Base-by-base conservation (phyloP, 1,140 invertebrate species). In the Bicyclus anynana region DNA sequence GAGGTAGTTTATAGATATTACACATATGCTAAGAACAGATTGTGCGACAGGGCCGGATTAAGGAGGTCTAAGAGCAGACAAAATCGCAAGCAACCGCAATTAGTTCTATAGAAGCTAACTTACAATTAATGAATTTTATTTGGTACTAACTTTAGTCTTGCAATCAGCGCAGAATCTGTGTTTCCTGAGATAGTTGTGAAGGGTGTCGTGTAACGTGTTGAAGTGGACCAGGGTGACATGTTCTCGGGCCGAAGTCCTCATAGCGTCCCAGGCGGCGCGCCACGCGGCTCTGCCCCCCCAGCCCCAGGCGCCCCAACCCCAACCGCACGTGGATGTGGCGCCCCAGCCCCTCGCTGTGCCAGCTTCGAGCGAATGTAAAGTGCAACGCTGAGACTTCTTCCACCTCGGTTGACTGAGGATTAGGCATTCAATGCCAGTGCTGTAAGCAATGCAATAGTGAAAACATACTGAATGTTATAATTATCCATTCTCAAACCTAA, bases 161-260 rank as follows among this genome's bases (percentile, higher is more conserved):
- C 97, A 98, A 80, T 97, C 97, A 1, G 93, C 92, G 79, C 96
- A 98, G 89, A 98, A 98, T 73, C 96, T 93, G 82, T 98, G 96
- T 90, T 98, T 98, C 54, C 94, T 91, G 29, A 98, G 90, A 89
- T 98, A 98, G 58, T 93, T 95, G 69, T 97, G 95, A 3, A 98
- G 90, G 9, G 96, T 97, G 54, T 93, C 92, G 65, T 96, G 92
- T 52, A 98, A 85, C 56, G 93, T 94, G 72, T 94, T 92, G 53
- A 93, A 93, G 79, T 97, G 95, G 53, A 98, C 94, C 12, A 97
- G 91, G 29, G 96, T 94, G 44, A 97, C 92, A 85, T 97, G 94
- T 74, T 96, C 94, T 51, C 94, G 91, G 71, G 96, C 97, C 38
- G 94, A 93, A 17, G 92, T 83, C 38, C 94, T 92, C 94, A 98